Conservation (phyloP, 2,888 invertebrate species). For the Steinernema carpocapsae region DNA sequence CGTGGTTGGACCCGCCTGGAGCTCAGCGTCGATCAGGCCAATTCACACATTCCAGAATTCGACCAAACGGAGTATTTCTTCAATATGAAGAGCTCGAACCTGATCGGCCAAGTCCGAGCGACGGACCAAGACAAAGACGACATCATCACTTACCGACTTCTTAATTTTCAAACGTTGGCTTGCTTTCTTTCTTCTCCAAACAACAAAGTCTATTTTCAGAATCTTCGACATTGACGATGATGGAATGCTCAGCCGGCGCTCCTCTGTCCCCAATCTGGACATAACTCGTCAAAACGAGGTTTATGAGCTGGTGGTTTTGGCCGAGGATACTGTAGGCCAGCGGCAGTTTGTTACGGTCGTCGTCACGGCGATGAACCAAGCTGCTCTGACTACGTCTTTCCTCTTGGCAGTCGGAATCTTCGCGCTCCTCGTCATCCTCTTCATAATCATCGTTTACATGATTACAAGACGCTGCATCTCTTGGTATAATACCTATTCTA, state of each 20-base stretch:
- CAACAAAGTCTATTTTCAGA: constrained; percentile 35
- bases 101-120: constrained; percentile 42
- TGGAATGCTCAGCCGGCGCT: constrained; percentile 38
- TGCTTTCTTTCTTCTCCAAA: too few species aligned
- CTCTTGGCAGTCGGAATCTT: constrained; percentile 48
- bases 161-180: constrained; percentile 40
- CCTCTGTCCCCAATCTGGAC: not conserved
- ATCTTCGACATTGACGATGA: constrained; percentile 41
- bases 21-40: constrained; percentile 38
- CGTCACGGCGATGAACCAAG: not conserved
- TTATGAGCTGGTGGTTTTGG: constrained; percentile 59
- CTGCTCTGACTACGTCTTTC: constrained; percentile 37
- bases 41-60: constrained; percentile 41
- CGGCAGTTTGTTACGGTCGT: constrained; percentile 22
- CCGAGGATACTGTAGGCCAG: constrained; percentile 43
- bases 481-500: not conserved
- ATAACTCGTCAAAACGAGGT: not conserved
- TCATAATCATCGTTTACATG: constrained; percentile 47
- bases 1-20: constrained; percentile 41
- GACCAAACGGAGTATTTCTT: constrained; percentile 41
- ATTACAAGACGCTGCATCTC: constrained; percentile 3
- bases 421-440: constrained; percentile 48
- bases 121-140: constrained; percentile 38
- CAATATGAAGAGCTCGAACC: constrained; percentile 36
- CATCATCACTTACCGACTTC: constrained; percentile 38